phyloP scores from a whole-genome alignment of 2,113 vertebrate species.

The Platichthys flesus region DNA sequence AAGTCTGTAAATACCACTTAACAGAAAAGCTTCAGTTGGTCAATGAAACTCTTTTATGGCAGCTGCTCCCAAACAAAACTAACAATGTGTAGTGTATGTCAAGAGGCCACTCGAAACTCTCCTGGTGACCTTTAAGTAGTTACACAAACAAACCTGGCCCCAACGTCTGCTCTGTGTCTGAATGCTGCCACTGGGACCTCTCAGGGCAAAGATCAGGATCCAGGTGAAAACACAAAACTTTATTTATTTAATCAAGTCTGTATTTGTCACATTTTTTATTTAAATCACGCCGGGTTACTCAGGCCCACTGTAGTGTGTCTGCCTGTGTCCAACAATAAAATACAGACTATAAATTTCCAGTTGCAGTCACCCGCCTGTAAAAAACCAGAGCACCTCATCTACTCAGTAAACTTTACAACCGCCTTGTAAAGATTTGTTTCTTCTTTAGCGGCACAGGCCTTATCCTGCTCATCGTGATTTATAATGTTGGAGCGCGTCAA shows the following conservation, averaged over 20 bases:
- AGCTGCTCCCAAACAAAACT: conserved; percentile 20
- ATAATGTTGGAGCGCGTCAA: neutral
- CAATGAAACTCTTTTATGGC: conserved; percentile 18
- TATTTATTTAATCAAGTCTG: neutral
- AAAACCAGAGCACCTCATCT: neutral
- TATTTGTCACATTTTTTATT: no score
- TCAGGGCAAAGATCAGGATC: neutral
- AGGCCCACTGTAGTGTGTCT: neutral
- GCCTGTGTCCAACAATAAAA: neutral
- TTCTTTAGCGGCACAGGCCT: neutral
- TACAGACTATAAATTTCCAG: neutral
- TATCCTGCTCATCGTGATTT: neutral
- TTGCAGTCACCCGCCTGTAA: neutral
- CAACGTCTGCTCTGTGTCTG: conserved; percentile 8
- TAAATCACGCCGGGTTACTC: neutral
- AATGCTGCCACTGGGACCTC: neutral
- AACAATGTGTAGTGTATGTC: conserved; percentile 4
- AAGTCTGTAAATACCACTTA: neutral
- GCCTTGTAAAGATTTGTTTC: neutral
- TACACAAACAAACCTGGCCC: conserved; percentile 33
- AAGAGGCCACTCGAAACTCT: conserved; percentile 19
- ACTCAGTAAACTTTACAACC: neutral
- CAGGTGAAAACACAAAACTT: neutral
- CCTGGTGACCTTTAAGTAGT: conserved; percentile 44
- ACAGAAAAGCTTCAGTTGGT: conserved; percentile 12